Evolutionary conservation across 2,113 vertebrate genomes (phyloP).

Genomic region (Chloropsis hardwickii): DNA sequence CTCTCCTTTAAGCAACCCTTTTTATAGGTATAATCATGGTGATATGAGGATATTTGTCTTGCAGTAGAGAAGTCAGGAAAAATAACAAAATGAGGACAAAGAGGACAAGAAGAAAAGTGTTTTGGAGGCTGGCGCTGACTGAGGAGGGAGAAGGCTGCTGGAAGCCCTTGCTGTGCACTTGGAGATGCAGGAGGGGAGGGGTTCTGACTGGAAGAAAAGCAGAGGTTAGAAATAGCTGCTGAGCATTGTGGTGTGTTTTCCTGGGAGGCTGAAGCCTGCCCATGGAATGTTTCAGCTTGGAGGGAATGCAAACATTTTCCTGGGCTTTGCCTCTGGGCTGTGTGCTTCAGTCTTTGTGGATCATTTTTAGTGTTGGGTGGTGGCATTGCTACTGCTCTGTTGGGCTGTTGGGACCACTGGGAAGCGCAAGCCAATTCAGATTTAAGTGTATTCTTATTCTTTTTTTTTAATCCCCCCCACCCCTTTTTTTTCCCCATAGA

Average conservation of each 20-base stretch:
- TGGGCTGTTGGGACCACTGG: not conserved
- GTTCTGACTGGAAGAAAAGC: not conserved
- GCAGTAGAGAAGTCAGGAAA: not conserved
- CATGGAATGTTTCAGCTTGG: not conserved
- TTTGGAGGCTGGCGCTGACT: not conserved
- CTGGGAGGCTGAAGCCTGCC: not conserved
- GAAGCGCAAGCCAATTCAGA: not conserved
- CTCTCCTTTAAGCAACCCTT: not conserved
- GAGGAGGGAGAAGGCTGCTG: not conserved
- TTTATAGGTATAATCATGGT: not conserved
- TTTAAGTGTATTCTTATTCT: not conserved
- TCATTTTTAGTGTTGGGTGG: not conserved
- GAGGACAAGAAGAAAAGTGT: not conserved
- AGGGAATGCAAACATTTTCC: slow-evolving; percentile 17
- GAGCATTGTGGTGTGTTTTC: not conserved
- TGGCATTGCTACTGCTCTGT: not conserved
- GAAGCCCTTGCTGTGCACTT: not conserved
- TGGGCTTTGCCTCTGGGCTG: not conserved
- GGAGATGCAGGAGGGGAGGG: not conserved
- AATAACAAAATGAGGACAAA: not conserved
- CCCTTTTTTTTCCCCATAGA: not conserved
- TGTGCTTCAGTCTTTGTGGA: not conserved
- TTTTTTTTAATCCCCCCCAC: fast-evolving
- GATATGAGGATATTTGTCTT: not conserved
- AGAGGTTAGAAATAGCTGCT: not conserved